Evolutionary conservation across 2,113 vertebrate genomes (phyloP).

Genomic region (Dissostichus mawsoni): DNA sequence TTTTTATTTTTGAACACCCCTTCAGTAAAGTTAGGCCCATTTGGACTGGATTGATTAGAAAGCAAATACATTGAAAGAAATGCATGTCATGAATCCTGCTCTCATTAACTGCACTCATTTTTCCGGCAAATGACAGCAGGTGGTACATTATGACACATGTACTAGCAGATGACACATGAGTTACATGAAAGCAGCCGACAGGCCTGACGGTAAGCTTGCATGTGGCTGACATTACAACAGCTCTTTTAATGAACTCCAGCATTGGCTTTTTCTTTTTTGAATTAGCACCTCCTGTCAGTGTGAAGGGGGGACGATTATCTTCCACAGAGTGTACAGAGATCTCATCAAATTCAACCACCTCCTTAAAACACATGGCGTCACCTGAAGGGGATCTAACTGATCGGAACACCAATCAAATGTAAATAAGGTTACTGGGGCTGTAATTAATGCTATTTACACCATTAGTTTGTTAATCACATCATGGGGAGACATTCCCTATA

Average conservation of each 20-base stretch:
- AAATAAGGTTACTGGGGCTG: not conserved
- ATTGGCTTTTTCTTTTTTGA: not conserved
- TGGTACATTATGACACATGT: not conserved
- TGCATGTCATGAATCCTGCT: not conserved
- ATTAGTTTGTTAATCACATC: too few relatives aligned
- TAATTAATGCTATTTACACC: not conserved
- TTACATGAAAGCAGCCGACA: not conserved
- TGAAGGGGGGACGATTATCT: not conserved
- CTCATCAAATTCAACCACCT: not conserved
- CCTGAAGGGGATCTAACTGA: not conserved
- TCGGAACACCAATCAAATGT: not conserved
- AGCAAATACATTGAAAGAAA: not conserved
- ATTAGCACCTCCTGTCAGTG: not conserved
- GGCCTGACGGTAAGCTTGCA: not conserved
- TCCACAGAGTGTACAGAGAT: too few relatives aligned
- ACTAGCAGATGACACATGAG: constrained; percentile 2
- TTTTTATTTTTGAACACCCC: not conserved
- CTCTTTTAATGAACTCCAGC: constrained; percentile 11
- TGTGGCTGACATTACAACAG: constrained; percentile 16
- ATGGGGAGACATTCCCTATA: too few relatives aligned
- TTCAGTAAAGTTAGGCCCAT: not conserved
- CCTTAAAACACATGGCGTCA: not conserved
- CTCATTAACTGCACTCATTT: not conserved
- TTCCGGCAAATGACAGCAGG: not conserved
- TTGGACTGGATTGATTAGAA: not conserved